These are phyloP conservation scores for Synaphobranchus kaupii DNA, from an alignment of 2,797 vertebrate species.

Conservation along the genomic window DNA sequence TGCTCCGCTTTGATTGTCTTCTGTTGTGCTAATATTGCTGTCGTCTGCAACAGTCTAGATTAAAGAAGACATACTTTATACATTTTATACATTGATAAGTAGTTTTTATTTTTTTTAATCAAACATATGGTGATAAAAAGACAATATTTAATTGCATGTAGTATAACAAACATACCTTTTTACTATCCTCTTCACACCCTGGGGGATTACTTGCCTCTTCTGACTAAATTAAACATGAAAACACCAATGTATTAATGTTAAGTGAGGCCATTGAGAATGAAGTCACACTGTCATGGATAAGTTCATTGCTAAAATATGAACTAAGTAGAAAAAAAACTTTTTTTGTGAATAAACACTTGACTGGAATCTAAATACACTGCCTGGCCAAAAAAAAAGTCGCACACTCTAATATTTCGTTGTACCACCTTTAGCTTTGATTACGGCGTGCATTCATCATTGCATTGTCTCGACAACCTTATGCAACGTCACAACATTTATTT, in stretches of 20 bases:
- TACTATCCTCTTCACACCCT: background rate
- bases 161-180: background rate
- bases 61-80: background rate
- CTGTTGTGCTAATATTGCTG: background rate
- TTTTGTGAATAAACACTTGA: no score
- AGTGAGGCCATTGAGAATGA: background rate
- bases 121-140: background rate
- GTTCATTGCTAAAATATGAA: no score
- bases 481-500: no score
- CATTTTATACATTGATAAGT: background rate
- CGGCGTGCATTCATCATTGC: no score
- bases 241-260: background rate
- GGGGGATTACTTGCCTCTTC: background rate
- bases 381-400: no score
- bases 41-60: background rate
- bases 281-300: background rate
- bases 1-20: background rate
- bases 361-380: no score
- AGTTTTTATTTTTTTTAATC: background rate
- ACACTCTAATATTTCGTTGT: no score
- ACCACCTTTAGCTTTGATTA: no score
- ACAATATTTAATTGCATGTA: background rate
- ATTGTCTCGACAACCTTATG: no score
- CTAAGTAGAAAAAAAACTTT: background rate
- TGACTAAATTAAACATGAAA: background rate